Conservation (phyloP, 30 jellyfish, hydroid and myxozoan species). For the Hydractinia symbiolongicarpus region DNA sequence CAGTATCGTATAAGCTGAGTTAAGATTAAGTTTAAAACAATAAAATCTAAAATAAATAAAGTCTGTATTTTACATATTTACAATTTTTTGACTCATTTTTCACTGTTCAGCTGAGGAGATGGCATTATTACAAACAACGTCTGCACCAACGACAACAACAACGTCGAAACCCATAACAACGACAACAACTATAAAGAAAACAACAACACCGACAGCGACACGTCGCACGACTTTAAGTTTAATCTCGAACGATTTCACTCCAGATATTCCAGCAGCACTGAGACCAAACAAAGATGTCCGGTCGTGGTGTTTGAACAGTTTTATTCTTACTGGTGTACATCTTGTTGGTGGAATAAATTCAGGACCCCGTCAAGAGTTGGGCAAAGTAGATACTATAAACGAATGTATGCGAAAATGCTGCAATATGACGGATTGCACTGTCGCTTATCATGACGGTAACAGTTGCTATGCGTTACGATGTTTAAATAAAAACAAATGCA, state of each 20-base stretch:
- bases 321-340: conserved; percentile 59
- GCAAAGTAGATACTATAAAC: conserved; percentile 59
- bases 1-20: no score
- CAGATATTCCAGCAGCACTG: conserved; percentile 38
- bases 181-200: conserved; percentile 16
- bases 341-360: conserved; percentile 72
- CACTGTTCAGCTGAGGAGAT: background rate
- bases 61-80: no score
- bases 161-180: background rate
- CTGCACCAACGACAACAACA: conserved; percentile 26
- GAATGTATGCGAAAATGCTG: conserved; percentile 73
- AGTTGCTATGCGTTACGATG: conserved; percentile 71
- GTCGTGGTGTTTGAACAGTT: conserved; percentile 73
- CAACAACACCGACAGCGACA: conserved; percentile 41
- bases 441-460: conserved; percentile 63
- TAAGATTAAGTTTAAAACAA: no score
- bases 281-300: conserved; percentile 27
- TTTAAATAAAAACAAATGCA: conserved; percentile 48
- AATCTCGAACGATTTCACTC: background rate
- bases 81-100: no score
- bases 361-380: conserved; percentile 62
- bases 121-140: background rate
- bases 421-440: conserved; percentile 59
- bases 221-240: background rate
- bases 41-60: no score